phyloP scores from a whole-genome alignment of 2,113 vertebrate species.

The Microtus pennsylvanicus region DNA sequence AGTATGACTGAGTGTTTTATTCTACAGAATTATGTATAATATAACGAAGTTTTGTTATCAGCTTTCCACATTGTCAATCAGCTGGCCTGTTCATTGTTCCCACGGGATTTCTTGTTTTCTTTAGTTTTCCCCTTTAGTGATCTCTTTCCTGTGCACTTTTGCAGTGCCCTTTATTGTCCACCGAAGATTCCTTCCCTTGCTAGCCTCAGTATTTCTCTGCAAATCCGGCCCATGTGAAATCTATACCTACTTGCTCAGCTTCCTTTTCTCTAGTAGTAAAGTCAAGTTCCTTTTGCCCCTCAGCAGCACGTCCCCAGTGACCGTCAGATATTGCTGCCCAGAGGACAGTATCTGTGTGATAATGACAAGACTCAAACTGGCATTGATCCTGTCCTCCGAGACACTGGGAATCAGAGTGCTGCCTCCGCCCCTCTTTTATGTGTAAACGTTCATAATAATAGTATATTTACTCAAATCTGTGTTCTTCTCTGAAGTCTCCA shows the following conservation, averaged over 20 bases:
- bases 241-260: background rate
- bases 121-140: background rate
- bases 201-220: background rate
- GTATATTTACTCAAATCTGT: slow-evolving; percentile 21
- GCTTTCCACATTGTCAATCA: background rate
- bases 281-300: background rate
- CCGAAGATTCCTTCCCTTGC: background rate
- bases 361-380: background rate
- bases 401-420: background rate
- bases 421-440: background rate
- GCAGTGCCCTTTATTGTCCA: background rate
- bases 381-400: slow-evolving; percentile 14
- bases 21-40: background rate
- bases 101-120: background rate
- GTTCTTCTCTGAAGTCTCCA: background rate
- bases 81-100: background rate
- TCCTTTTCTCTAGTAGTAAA: background rate
- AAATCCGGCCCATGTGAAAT: background rate
- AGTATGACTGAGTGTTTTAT: background rate
- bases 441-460: background rate
- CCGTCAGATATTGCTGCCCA: slow-evolving; percentile 7
- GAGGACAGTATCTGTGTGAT: background rate
- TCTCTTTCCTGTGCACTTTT: background rate
- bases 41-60: slow-evolving; percentile 3
- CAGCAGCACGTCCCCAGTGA: background rate